These are phyloP conservation scores for Aphaenogaster rudis DNA, from an alignment of 1,140 invertebrate genomes.

Conservation along the genomic window DNA sequence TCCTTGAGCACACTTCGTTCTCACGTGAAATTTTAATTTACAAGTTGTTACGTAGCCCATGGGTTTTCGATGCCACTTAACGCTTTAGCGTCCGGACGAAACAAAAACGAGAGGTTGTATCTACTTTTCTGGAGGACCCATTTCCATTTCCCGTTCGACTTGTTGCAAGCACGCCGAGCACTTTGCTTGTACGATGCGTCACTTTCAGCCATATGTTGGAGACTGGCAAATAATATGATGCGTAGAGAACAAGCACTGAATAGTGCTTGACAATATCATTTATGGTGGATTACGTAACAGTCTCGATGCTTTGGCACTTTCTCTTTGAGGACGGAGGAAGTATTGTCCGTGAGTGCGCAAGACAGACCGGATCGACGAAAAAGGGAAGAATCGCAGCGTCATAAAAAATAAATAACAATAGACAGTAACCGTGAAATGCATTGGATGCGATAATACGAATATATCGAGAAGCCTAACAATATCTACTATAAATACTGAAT, in stretches of 20 bases:
- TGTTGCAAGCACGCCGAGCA: slow-evolving; percentile 19
- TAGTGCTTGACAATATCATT: slow-evolving; percentile 85
- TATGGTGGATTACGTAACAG: slow-evolving; percentile 84
- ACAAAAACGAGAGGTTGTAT: slow-evolving; percentile 38
- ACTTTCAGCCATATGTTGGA: slow-evolving; percentile 62
- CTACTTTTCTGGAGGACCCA: slow-evolving; percentile 62
- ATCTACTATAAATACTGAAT: background rate
- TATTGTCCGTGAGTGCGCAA: slow-evolving; percentile 77
- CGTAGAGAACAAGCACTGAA: slow-evolving; percentile 70
- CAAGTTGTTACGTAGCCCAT: slow-evolving; percentile 5
- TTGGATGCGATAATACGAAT: background rate
- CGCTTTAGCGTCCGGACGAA: background rate
- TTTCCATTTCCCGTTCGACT: slow-evolving; percentile 63
- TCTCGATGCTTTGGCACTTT: slow-evolving; percentile 82
- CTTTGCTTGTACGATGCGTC: slow-evolving; percentile 56
- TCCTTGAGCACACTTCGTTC: background rate
- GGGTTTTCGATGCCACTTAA: slow-evolving; percentile 6
- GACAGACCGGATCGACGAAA: slow-evolving; percentile 25
- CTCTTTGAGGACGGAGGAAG: slow-evolving; percentile 77
- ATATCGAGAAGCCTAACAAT: background rate
- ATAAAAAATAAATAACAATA: slow-evolving; percentile 20
- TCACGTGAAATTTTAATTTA: slow-evolving; percentile 42
- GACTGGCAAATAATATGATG: slow-evolving; percentile 76
- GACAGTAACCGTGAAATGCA: background rate
- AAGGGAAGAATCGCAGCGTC: background rate